A percentile compares a stretch with the other conserved stretches of the same genome.
Conservation (phyloP, 2,888 invertebrate genomes). For the Drosophila kanekoi region DNA sequence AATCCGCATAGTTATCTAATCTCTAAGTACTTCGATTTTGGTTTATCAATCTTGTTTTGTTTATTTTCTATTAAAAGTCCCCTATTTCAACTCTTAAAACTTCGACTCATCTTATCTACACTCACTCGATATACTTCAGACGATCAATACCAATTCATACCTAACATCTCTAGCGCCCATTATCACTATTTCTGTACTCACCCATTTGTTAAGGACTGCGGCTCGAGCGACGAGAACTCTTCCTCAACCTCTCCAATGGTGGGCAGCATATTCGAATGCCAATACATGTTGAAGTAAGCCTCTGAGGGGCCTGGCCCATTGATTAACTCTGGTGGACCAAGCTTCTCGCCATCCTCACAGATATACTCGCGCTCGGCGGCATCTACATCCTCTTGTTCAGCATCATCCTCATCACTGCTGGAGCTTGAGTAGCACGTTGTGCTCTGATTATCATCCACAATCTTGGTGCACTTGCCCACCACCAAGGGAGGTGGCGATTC, state of each 20-base stretch:
- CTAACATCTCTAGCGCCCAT: background rate
- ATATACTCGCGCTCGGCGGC: conserved; percentile 82
- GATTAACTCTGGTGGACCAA: conserved; percentile 84
- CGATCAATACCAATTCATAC: too few relatives aligned
- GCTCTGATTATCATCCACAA: conserved; percentile 66
- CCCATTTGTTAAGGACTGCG: conserved; percentile 82
- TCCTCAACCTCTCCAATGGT: conserved; percentile 85
- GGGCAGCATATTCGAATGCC: conserved; percentile 85
- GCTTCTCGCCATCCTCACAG: conserved; percentile 85
- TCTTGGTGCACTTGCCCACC: conserved; percentile 83
- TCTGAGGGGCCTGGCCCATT: conserved; percentile 85
- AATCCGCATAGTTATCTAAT: background rate
- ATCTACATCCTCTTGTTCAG: conserved; percentile 67
- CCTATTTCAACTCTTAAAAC: background rate
- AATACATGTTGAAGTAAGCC: conserved; percentile 85
- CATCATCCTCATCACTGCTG: conserved; percentile 78
- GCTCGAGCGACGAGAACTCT: conserved; percentile 84
- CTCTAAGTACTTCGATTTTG: background rate
- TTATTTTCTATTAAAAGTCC: background rate
- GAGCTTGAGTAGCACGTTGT: conserved; percentile 82
- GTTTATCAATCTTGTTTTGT: background rate
- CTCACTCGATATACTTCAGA: background rate
- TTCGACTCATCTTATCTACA: background rate
- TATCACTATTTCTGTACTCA: conserved; percentile 56
- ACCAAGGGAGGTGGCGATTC: conserved; percentile 76